A percentile compares a stretch with the other conserved stretches of the same genome.
Evolutionary conservation across 2,888 invertebrate species (phyloP).

Genomic region (Drosophila heteroneura): DNA sequence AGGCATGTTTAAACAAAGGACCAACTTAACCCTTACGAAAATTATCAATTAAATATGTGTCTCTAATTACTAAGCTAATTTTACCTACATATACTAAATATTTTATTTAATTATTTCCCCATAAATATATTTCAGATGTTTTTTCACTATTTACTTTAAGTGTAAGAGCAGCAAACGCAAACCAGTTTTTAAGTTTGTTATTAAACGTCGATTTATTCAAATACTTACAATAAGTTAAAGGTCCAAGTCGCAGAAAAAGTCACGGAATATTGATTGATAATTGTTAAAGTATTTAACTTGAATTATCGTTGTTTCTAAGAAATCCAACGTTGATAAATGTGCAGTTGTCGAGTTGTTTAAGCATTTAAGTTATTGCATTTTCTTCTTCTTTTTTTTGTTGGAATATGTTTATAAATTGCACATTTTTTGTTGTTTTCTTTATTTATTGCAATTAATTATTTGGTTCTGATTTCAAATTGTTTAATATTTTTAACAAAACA

Average conservation of each 20-base stretch:
- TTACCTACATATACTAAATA: background rate
- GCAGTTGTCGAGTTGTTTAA: slow-evolving; percentile 6
- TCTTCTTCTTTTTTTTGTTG: slow-evolving; percentile 3
- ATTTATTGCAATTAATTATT: slow-evolving; percentile 21
- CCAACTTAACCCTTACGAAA: no score
- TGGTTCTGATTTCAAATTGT: slow-evolving; percentile 35
- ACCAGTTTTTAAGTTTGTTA: slow-evolving; percentile 8
- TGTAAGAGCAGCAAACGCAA: slow-evolving; percentile 46
- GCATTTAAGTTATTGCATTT: slow-evolving; percentile 17
- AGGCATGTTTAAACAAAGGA: background rate
- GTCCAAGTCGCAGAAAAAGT: slow-evolving; percentile 32
- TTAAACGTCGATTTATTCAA: background rate
- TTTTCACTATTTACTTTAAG: background rate
- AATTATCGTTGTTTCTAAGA: slow-evolving; percentile 9
- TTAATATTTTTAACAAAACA: slow-evolving; percentile 42
- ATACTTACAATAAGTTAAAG: slow-evolving; percentile 59
- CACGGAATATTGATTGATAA: slow-evolving; percentile 22
- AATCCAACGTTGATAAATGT: slow-evolving; percentile 5
- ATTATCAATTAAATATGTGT: background rate
- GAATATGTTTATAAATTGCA: slow-evolving; percentile 30
- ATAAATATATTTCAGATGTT: background rate
- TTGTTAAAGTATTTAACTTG: slow-evolving; percentile 7
- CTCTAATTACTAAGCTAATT: background rate
- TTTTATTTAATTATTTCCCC: background rate
- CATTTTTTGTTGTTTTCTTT: slow-evolving; percentile 20